These are phyloP conservation scores for Argyresthia goedartella DNA, from an alignment of 2,888 invertebrate species.

Conservation along the genomic window DNA sequence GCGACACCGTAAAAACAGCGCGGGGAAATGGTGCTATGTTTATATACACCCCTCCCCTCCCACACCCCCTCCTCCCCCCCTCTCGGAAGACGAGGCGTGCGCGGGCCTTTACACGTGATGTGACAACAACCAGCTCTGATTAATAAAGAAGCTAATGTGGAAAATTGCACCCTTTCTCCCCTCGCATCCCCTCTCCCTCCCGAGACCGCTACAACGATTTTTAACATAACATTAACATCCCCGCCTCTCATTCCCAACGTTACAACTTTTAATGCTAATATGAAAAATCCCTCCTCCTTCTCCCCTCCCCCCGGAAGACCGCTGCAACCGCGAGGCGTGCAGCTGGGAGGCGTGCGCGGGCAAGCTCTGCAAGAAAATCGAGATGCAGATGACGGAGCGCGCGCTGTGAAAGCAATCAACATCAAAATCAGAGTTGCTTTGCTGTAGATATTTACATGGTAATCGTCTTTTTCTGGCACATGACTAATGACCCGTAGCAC, in stretches of 20 bases:
- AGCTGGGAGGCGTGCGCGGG: constrained; percentile 61
- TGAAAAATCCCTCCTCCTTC: not conserved
- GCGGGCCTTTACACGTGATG: too few relatives aligned
- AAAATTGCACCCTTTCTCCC: too few relatives aligned
- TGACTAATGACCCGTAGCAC: not conserved
- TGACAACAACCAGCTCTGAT: too few relatives aligned
- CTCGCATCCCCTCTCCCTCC: too few relatives aligned
- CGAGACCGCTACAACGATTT: too few relatives aligned
- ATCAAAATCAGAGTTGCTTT: not conserved
- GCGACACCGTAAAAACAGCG: too few relatives aligned
- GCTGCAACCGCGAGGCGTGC: constrained; percentile 57
- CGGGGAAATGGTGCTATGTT: too few relatives aligned
- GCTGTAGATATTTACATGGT: not conserved
- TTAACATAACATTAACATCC: not conserved
- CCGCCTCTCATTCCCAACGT: not conserved
- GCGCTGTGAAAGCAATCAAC: constrained; percentile 10
- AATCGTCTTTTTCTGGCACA: too few relatives aligned
- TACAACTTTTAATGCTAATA: not conserved
- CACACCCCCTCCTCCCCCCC: too few relatives aligned
- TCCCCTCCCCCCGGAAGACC: constrained; percentile 33
- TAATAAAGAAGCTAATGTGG: too few relatives aligned
- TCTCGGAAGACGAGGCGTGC: too few relatives aligned
- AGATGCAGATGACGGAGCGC: constrained; percentile 42
- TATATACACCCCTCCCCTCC: too few relatives aligned
- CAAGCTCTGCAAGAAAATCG: constrained; percentile 57